Percentiles rank a stretch among this genome's conserved stretches.
Conservation (phyloP, 2,888 invertebrate genomes). For the Trachelus stipa region DNA sequence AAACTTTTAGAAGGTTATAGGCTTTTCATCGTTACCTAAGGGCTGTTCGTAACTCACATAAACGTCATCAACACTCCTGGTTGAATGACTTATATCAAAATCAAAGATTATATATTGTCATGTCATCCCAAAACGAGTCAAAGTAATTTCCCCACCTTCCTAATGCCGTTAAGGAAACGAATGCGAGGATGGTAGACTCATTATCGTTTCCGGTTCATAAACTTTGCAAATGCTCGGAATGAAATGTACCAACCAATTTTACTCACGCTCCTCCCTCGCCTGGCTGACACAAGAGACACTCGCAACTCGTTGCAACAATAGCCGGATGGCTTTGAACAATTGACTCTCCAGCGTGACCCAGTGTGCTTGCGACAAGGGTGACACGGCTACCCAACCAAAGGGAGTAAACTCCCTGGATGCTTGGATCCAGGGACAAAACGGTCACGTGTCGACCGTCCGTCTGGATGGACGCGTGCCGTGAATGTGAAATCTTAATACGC, state of each 20-base stretch:
- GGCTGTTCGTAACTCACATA: background rate
- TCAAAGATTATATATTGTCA: background rate
- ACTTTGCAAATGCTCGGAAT: constrained; percentile 11
- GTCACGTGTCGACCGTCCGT: constrained; percentile 57
- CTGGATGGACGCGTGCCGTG: constrained; percentile 50
- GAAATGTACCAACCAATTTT: constrained; percentile 17
- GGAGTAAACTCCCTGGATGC: constrained; percentile 7
- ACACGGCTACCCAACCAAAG: constrained; percentile 11
- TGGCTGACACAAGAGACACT: constrained; percentile 1
- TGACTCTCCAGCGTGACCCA: background rate
- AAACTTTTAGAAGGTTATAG: constrained; percentile 4
- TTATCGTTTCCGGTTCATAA: constrained; percentile 19
- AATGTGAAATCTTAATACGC: constrained; percentile 36
- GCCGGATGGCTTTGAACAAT: background rate
- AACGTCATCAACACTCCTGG: background rate
- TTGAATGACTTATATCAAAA: background rate
- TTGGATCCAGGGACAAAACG: constrained; percentile 45
- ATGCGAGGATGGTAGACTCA: background rate
- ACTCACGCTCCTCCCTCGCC: constrained; percentile 15
- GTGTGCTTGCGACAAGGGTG: background rate
- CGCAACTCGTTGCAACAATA: background rate
- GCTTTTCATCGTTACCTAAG: constrained; percentile 17
- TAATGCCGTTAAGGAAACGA: background rate
- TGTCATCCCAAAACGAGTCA: background rate
- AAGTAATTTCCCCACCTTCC: background rate